Evolutionary conservation across 2,113 vertebrate species (phyloP).

Genomic region (Corapipo altera): DNA sequence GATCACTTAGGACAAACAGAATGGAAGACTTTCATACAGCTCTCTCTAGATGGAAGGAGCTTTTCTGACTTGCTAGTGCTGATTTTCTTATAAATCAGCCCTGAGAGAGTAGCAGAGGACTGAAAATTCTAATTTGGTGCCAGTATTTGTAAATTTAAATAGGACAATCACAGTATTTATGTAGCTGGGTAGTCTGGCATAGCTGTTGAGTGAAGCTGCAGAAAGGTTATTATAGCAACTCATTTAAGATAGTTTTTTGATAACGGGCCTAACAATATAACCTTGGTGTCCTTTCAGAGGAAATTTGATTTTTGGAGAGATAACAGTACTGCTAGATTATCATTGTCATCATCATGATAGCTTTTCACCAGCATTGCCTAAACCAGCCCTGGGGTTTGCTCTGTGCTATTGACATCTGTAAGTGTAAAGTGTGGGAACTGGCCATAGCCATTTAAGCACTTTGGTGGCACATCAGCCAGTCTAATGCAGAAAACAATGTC

Average conservation of each 20-base stretch:
- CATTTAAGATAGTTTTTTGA: not conserved
- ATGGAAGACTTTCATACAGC: not conserved
- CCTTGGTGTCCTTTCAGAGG: not conserved
- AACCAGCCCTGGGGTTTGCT: not conserved
- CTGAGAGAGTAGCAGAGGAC: not conserved
- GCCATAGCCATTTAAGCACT: not conserved
- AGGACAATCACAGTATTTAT: not conserved
- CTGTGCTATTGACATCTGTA: not conserved
- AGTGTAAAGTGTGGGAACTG: not conserved
- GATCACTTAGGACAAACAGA: not conserved
- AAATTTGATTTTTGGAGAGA: not conserved
- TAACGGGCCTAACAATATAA: not conserved
- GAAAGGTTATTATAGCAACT: not conserved
- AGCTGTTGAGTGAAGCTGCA: not conserved
- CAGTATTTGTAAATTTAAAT: not conserved
- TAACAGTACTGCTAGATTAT: not conserved
- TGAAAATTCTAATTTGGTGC: not conserved
- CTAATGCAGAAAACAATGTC: not conserved
- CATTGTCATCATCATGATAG: not conserved
- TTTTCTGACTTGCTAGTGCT: not conserved
- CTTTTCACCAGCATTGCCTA: not conserved
- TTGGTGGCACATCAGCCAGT: not conserved
- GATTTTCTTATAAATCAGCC: not conserved
- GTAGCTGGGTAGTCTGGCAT: accelerated
- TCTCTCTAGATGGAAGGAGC: not conserved